Percentiles rank a stretch among this genome's conserved stretches.
Evolutionary conservation across 2,797 vertebrate species (phyloP).

Genomic region (Cercopithecus mitis): DNA sequence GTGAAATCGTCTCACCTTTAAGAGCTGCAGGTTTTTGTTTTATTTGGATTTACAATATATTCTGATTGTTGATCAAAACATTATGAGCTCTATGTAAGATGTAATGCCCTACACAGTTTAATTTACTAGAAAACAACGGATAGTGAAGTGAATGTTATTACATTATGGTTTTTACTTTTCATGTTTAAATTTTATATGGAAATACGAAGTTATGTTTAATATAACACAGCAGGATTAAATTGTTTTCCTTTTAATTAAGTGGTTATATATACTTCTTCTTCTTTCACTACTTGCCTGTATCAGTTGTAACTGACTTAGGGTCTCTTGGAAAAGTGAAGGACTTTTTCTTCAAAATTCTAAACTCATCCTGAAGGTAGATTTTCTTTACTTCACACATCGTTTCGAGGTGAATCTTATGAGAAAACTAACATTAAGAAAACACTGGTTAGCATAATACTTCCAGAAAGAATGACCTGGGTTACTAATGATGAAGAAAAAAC

Average conservation of each 20-base stretch:
- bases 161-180: background rate
- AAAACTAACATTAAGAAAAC: constrained; percentile 84
- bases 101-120: background rate
- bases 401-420: constrained; percentile 91
- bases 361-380: constrained; percentile 89
- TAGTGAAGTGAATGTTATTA: background rate
- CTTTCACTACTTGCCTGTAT: constrained; percentile 79
- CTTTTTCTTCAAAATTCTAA: constrained; percentile 80
- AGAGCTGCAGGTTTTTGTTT: background rate
- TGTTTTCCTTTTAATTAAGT: background rate
- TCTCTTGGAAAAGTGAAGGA: constrained; percentile 80
- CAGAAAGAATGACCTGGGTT: background rate
- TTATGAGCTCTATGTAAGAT: background rate
- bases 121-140: constrained; percentile 11
- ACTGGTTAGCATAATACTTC: background rate
- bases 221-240: background rate
- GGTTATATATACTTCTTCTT: background rate
- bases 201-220: constrained; percentile 14
- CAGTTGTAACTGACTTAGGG: constrained; percentile 61
- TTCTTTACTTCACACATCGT: constrained; percentile 91
- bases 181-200: constrained; percentile 29
- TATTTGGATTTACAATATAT: background rate
- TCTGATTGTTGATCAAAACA: background rate
- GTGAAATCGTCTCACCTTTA: background rate
- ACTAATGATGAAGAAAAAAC: background rate